These are phyloP conservation scores for Trogon melanurus DNA, from an alignment of 2,113 vertebrate genomes.

Conservation along the genomic window DNA sequence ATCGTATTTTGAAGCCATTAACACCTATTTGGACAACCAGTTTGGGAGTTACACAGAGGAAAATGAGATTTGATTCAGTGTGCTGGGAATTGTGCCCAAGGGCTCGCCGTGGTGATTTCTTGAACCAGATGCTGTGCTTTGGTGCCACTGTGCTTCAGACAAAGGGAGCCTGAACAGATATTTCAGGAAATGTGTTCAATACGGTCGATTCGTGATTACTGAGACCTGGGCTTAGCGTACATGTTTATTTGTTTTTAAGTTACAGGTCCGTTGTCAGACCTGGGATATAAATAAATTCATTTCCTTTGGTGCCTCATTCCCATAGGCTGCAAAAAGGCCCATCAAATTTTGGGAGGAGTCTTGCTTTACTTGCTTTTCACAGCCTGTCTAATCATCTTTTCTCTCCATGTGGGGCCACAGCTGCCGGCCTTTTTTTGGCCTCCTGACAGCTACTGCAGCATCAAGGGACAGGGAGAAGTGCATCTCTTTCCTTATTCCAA, in stretches of 20 bases:
- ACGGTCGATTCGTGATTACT: fast-evolving
- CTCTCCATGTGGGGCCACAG: not conserved
- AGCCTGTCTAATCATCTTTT: not conserved
- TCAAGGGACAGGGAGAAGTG: not conserved
- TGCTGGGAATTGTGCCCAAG: not conserved
- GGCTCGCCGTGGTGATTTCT: not conserved
- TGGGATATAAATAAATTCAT: not conserved
- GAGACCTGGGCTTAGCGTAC: not conserved
- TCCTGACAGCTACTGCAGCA: not conserved
- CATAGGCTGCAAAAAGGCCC: not conserved
- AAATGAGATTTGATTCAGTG: not conserved
- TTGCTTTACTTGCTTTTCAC: not conserved
- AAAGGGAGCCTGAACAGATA: not conserved
- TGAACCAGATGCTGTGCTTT: not conserved
- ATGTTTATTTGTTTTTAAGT: not conserved
- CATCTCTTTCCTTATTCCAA: not conserved
- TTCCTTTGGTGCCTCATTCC: not conserved
- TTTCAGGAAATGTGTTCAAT: not conserved
- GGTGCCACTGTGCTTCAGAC: not conserved
- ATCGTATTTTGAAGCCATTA: not conserved
- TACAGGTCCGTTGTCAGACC: not conserved
- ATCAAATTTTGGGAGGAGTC: not conserved
- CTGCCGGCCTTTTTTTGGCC: not conserved
- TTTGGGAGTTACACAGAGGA: not conserved
- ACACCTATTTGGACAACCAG: not conserved